These are phyloP conservation scores for Coturnix japonica DNA, from an alignment of 2,113 vertebrate species.

Conservation along the genomic window DNA sequence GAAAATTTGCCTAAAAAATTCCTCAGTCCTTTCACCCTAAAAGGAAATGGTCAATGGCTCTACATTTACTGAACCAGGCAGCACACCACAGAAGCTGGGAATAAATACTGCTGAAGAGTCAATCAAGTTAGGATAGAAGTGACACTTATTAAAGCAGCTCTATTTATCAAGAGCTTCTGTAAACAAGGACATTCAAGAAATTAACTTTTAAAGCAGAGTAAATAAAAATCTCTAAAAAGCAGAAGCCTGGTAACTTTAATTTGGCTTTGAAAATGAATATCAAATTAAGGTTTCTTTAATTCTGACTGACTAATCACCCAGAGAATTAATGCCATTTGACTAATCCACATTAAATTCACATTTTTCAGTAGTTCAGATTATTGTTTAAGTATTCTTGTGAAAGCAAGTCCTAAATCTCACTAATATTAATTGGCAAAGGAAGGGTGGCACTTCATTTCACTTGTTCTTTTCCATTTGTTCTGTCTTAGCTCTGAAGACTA, in stretches of 20 bases:
- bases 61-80: not conserved
- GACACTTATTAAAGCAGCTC: not conserved
- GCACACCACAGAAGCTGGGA: not conserved
- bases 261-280: not conserved
- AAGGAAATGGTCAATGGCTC: not conserved
- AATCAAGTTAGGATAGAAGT: not conserved
- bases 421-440: not conserved
- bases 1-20: not conserved
- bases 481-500: not conserved
- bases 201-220: not conserved
- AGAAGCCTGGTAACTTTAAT: not conserved
- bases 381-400: not conserved
- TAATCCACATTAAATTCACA: not conserved
- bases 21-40: not conserved
- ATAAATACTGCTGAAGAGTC: not conserved
- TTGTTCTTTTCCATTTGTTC: not conserved
- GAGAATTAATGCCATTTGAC: not conserved
- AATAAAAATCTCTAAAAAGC: not conserved
- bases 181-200: not conserved
- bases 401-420: not conserved
- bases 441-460: not conserved
- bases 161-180: not conserved
- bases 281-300: slow-evolving; percentile 19
- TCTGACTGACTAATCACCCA: not conserved
- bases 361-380: not conserved